Evolutionary conservation across 2,888 invertebrate species (phyloP).

Genomic region (Parnassius orleans): DNA sequence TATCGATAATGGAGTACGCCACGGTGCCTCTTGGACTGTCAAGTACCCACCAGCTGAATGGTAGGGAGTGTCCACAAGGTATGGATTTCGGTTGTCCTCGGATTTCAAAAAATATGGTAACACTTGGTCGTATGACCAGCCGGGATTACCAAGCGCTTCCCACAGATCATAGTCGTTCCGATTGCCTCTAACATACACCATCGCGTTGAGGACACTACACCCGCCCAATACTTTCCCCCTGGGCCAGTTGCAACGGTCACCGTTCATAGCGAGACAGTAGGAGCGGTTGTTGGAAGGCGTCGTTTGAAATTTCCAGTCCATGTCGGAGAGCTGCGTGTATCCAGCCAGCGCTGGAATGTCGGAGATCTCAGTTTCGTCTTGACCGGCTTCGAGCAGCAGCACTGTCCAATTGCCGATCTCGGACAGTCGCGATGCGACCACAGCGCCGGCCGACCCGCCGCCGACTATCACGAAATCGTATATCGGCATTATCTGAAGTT

Average conservation of each 20-base stretch:
- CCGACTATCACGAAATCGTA: slow-evolving; percentile 94
- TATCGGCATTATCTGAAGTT: slow-evolving; percentile 84
- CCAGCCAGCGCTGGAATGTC: slow-evolving; percentile 93
- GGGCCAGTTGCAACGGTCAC: slow-evolving; percentile 94
- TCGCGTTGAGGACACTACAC: slow-evolving; percentile 92
- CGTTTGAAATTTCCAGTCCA: slow-evolving; percentile 96
- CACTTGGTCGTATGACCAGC: slow-evolving; percentile 92
- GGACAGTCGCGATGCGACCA: slow-evolving; percentile 90
- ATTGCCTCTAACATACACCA: slow-evolving; percentile 95
- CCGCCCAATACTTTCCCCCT: slow-evolving; percentile 95
- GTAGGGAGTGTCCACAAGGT: slow-evolving; percentile 86
- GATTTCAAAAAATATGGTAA: slow-evolving; percentile 93
- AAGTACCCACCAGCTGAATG: slow-evolving; percentile 90
- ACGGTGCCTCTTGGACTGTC: slow-evolving; percentile 92
- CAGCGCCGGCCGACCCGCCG: slow-evolving; percentile 94
- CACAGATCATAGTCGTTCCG: slow-evolving; percentile 92
- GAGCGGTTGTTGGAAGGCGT: slow-evolving; percentile 87
- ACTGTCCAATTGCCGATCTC: slow-evolving; percentile 91
- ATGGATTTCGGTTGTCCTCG: slow-evolving; percentile 93
- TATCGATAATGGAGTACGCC: slow-evolving; percentile 90
- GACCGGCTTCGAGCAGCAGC: slow-evolving; percentile 91
- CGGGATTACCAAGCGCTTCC: slow-evolving; percentile 90
- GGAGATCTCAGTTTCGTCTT: slow-evolving; percentile 93
- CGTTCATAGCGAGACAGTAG: slow-evolving; percentile 94
- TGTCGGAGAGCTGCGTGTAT: slow-evolving; percentile 90